phyloP scores from a whole-genome alignment of 2,797 vertebrate species.

The Sebastes minor region DNA sequence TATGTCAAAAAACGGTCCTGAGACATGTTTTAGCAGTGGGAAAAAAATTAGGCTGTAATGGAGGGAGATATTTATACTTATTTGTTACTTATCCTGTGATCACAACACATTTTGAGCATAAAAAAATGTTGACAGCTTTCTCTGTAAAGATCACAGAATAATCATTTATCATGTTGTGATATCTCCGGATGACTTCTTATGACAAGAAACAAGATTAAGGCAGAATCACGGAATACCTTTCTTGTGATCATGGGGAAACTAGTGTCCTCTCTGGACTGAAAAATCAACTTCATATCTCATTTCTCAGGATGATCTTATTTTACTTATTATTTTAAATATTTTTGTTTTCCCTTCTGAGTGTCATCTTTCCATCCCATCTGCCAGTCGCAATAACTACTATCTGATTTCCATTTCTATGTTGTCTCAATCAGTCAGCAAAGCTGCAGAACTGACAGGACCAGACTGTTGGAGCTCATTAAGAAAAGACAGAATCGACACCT shows the following conservation, averaged over 20 bases:
- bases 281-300: background rate
- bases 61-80: background rate
- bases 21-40: background rate
- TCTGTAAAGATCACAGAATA: background rate
- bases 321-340: background rate
- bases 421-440: background rate
- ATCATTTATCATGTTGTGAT: background rate
- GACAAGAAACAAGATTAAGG: background rate
- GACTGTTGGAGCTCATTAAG: conserved; percentile 3
- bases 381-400: background rate
- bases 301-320: background rate
- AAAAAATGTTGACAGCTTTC: background rate
- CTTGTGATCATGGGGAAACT: background rate
- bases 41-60: background rate
- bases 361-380: background rate
- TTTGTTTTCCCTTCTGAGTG: background rate
- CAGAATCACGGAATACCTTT: background rate
- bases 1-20: too few species aligned
- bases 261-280: background rate
- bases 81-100: background rate
- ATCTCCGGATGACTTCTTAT: background rate
- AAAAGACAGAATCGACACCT: background rate
- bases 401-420: background rate
- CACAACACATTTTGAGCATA: background rate
- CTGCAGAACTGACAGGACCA: background rate